Evolutionary conservation across 2,113 vertebrate species (phyloP), one percentile per base, ranked within the genome.

Genomic region (Chaetura pelagica): DNA sequence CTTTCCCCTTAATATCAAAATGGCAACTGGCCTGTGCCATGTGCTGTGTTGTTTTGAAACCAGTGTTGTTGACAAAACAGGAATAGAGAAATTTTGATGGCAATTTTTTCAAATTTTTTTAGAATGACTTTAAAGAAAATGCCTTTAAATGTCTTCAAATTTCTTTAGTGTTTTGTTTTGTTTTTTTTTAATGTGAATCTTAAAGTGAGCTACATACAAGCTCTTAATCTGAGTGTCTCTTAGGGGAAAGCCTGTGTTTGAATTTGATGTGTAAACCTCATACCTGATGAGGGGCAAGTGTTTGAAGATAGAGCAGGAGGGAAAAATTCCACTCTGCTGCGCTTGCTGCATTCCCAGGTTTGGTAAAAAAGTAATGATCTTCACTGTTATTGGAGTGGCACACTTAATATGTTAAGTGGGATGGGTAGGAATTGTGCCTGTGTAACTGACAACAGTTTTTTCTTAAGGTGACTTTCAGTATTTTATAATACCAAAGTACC

Each of bases 71-170:
- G 30, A 16, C 9, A 42, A 68, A 87, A 78, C 1, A 44, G 3
- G 1, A 3, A 12, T 8, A 15, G 18, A 35, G 44, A 42, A 67
- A 46, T 9, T 38, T 11, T 61, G 32, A 57, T 38, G 4, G 18
- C 2, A 34, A 1, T 2, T 24, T 30, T 62, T 59, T 6, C 6
- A 23, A 8, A 11, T 5, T 9, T 17, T 0, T 26, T 32, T 54
- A 44, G 7, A 49, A 49, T 49, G 8, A 22, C 18, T 49, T 49
- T 49, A 49, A 49, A 49, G 48, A 49, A 49, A 46, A 46, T 42
- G 14, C 40, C 40, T 49, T 49, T 49, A 15, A 38, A 17, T 15
- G 2, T 15, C 4, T 57, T 48, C 46, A 48, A 48, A 48, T 38
- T 19, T 6, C 7, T 35, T 44, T 15, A 8, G 8, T 26, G 40